These are phyloP conservation scores for Steinernema khuongi DNA, from an alignment of 1,140 invertebrate genomes.

Conservation along the genomic window DNA sequence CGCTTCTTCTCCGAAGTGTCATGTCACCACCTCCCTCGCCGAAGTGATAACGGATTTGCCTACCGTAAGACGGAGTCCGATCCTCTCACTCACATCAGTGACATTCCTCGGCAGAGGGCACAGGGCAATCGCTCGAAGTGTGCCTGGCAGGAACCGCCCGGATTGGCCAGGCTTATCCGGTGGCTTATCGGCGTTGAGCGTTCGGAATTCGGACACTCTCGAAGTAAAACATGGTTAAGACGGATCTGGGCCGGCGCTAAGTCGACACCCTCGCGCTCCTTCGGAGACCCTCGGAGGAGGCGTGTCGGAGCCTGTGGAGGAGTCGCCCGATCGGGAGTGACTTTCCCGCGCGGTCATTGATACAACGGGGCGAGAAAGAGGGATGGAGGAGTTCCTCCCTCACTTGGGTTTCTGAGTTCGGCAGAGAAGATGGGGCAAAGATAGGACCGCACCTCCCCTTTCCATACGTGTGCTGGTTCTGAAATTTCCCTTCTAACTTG, in stretches of 20 bases:
- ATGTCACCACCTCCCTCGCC: background rate
- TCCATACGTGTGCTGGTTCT: no score
- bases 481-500: no score
- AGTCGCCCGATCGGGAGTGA: background rate
- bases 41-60: background rate
- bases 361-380: slow-evolving; percentile 9
- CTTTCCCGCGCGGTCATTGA: slow-evolving; percentile 16
- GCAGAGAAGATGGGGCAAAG: no score
- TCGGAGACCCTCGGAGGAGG: background rate
- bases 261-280: background rate
- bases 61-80: background rate
- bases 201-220: background rate
- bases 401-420: no score
- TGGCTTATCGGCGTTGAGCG: background rate
- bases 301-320: background rate
- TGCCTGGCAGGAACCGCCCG: no score
- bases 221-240: slow-evolving; percentile 1
- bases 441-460: no score
- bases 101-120: no score
- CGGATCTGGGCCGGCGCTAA: background rate
- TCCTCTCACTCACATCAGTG: no score
- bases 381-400: no score
- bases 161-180: no score
- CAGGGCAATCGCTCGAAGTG: no score
- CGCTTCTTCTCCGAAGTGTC: background rate